phyloP scores from a whole-genome alignment of 2,888 invertebrate genomes.

The Pilophorus perplexus region DNA sequence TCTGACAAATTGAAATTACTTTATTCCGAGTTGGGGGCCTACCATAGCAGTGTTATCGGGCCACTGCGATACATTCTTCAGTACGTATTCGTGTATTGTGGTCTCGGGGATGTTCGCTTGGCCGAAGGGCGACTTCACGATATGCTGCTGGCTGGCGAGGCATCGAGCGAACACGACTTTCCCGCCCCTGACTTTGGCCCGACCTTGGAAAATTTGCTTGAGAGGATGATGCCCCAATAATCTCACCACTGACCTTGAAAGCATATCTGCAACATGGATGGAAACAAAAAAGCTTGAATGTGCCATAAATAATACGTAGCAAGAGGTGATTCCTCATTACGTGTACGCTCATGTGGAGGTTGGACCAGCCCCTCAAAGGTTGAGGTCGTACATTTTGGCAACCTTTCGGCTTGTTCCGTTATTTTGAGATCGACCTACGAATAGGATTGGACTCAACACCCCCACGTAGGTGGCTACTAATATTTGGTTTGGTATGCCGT shows the following conservation, averaged over 20 bases:
- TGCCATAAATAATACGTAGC: background rate
- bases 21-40: no score
- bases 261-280: constrained; percentile 4
- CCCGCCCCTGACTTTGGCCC: constrained; percentile 3
- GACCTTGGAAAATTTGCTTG: constrained; percentile 23
- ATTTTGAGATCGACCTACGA: background rate
- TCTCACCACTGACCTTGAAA: constrained; percentile 25
- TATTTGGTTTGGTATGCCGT: no score
- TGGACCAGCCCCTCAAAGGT: no score
- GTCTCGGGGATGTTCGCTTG: constrained; percentile 52
- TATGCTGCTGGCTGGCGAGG: constrained; percentile 23
- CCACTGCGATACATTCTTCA: constrained; percentile 59
- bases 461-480: no score
- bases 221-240: constrained; percentile 14
- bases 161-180: constrained; percentile 25
- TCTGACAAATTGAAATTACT: background rate
- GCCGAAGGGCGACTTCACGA: constrained; percentile 60
- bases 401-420: no score
- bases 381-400: no score
- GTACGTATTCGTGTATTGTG: constrained; percentile 61
- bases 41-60: constrained; percentile 63
- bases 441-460: background rate
- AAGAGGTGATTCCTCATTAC: no score
- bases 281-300: background rate
- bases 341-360: no score